Base-by-base conservation (phyloP, 1,140 invertebrate genomes). In the Drosophila bipectinata region DNA sequence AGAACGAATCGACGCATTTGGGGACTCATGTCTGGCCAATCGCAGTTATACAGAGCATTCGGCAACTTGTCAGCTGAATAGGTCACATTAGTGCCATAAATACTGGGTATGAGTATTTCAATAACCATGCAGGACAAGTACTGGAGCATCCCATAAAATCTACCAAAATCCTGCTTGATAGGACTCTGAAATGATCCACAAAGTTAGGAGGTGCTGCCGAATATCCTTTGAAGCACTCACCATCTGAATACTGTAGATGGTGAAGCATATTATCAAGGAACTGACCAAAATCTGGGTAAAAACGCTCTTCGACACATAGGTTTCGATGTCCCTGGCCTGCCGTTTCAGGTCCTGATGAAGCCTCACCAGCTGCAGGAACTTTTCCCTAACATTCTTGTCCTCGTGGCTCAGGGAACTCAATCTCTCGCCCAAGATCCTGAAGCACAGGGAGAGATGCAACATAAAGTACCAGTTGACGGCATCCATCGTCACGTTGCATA, bases 21-120 rank as follows among this genome's bases (percentile, higher is more conserved):
- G 7, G 45, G 10, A 0, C 60, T 73, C 67, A 81, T 76, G 24
- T 76, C 52, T 8, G 73, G 51, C 84, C 85, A 90, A 21, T 60
- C 47, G 15, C 61, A 67, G 15, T 49, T 53, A 21, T 89, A 90
- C 1, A 84, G 48, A 21, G 58, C 54, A 32, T 45, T 57, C 8
- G 61, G 57, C 26, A 90, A 24, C 7, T 52, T 60, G 15, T 61
- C 37, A 1, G 80, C 66, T 4, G 77, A 60, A 30, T 78, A n/a
- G 10, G 67, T 88, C 0, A 90, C 72, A 21, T 73, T 73, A 51
- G 81, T 88, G 3, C 74, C 77, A 71, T 79, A 90, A 34, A 89
- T 79, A 41, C 77, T 76, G 39, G 85, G 84, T 15, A 88, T 26
- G 21, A 60, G 80, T 32, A 90, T 84, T 56, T 88, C 59, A 55